phyloP scores from a whole-genome alignment of 2,113 vertebrate species.

The Hemicordylus capensis region DNA sequence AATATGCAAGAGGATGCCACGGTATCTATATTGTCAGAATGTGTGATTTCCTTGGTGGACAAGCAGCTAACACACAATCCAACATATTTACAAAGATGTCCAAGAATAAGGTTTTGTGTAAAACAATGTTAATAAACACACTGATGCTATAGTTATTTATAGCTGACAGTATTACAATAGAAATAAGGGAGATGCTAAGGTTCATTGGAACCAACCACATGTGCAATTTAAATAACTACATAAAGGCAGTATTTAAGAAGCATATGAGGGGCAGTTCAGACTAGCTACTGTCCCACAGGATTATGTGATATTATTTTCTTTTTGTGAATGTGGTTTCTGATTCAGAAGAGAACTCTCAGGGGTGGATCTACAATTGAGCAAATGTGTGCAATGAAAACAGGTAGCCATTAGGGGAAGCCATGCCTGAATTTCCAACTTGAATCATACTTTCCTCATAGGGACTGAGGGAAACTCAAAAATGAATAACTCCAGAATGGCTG shows the following conservation, averaged over 20 bases:
- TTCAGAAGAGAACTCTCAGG: neutral
- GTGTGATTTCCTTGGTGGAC: constrained; percentile 23
- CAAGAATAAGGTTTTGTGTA: neutral
- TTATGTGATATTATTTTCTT: neutral
- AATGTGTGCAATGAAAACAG: too few relatives aligned
- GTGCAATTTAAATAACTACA: too few relatives aligned
- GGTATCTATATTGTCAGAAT: constrained; percentile 21
- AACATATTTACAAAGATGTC: neutral
- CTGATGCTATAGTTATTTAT: neutral
- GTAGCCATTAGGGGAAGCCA: too few relatives aligned
- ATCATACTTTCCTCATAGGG: too few relatives aligned
- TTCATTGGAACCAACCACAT: too few relatives aligned
- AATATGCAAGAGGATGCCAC: constrained; percentile 26
- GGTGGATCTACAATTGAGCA: too few relatives aligned
- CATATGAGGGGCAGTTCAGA: too few relatives aligned
- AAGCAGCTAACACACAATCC: neutral
- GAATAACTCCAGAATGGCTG: too few relatives aligned
- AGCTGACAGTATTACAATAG: neutral
- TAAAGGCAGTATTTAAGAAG: too few relatives aligned
- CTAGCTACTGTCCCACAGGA: neutral
- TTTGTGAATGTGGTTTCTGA: neutral
- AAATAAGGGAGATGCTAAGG: neutral
- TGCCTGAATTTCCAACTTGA: too few relatives aligned
- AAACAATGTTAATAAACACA: neutral
- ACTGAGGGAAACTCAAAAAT: too few relatives aligned